Base-by-base conservation (phyloP, 2,888 invertebrate species). In the Zonitis immaculata region DNA sequence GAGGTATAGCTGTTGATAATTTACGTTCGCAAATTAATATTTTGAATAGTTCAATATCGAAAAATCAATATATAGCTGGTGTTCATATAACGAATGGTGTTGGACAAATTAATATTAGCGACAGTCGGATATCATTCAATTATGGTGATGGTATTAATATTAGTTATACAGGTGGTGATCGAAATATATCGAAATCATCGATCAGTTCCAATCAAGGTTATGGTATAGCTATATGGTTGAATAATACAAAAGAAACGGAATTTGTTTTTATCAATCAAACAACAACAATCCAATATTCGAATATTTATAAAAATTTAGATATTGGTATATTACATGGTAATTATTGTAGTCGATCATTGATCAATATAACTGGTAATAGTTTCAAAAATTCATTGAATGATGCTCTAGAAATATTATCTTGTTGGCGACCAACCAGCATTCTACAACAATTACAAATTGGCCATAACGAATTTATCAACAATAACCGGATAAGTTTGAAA, bases 61-160 rank as follows among this genome's bases (percentile, higher is more conserved):
- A 89, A 67, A 96, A 95, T 71, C 87, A 88, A 56, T 89, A 95
- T 71, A 87, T 91, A 1, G 94, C 95, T 2, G 97, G 97, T 6
- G 80, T 98, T 3, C 91, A 95, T 67, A 85, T 99, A 1, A 82
- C 88, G 1, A 89, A 86, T 64, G 99, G 98, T 2, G 95, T 91
- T 0, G 95, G 95, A 1, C 95, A 97, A 73, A 83, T 99, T 0
- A 95, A 97, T 73, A 82, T 99, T 3, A 96, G 97, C 16, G 86
- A 89, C 65, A 93, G 94, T 59, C 82, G 87, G 65, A 88, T 99
- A 61, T 88, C 89, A 14, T 89, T 91, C 64, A 99, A 99, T 73
- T 83, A 87, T 69, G 95, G 95, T 1, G 95, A 95, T 68, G 99
- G 98, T 0, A 82, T 99, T 8, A 99, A 99, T 73, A 87, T 99